Evolutionary conservation across 2,888 invertebrate species (phyloP).

Genomic region (Caenorhabditis imperialis): DNA sequence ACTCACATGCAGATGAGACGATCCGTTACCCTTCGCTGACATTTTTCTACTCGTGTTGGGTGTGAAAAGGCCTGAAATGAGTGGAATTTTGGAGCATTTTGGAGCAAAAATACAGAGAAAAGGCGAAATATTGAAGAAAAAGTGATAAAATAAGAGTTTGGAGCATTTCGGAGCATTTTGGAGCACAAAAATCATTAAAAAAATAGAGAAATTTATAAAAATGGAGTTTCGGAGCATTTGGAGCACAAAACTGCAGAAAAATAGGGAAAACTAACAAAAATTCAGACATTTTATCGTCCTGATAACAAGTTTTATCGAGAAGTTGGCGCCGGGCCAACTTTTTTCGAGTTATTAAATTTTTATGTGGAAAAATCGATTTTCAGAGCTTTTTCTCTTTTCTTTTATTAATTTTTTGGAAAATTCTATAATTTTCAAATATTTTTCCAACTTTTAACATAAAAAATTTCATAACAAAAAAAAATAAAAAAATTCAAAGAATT

Average conservation of each 20-base stretch:
- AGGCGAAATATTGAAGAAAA: conserved; percentile 4
- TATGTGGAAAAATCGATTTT: no score
- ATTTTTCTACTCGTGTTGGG: conserved; percentile 41
- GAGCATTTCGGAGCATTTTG: neutral
- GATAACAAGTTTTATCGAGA: no score
- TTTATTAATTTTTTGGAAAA: neutral
- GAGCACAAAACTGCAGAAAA: no score
- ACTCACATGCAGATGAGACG: conserved; percentile 33
- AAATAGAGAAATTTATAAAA: neutral
- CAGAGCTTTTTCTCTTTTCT: no score
- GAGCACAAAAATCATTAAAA: neutral
- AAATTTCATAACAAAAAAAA: conserved; percentile 1
- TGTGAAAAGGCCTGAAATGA: conserved; percentile 38
- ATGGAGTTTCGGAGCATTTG: no score
- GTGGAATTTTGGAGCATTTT: no score
- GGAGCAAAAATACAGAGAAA: neutral
- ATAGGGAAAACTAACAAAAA: no score
- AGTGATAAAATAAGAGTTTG: conserved; percentile 1
- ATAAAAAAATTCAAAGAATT: conserved; percentile 8
- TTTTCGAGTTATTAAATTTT: no score
- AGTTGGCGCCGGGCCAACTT: no score
- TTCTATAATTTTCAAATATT: neutral
- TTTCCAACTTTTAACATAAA: neutral
- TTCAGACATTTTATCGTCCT: no score
- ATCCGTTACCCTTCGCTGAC: conserved; percentile 48